Evolutionary conservation across 2,797 vertebrate genomes (phyloP).

Genomic region (Gadopsis marmoratus): DNA sequence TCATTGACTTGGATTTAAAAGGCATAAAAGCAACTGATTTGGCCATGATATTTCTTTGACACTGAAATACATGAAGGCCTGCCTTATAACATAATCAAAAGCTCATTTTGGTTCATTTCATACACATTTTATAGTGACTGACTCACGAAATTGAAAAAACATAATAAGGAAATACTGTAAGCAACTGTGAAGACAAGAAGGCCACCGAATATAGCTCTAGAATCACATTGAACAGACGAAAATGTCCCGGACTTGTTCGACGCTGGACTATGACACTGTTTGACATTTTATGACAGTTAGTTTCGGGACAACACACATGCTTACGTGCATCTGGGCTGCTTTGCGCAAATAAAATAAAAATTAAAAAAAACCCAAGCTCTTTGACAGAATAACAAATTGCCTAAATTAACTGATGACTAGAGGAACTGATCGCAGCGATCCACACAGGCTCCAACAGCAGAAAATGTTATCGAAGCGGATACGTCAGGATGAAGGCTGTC

Average conservation of each 20-base stretch:
- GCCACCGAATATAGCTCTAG: background rate
- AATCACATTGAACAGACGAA: background rate
- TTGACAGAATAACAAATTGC: constrained; percentile 48
- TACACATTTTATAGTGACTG: background rate
- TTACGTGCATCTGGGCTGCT: constrained; percentile 31
- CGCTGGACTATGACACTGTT: background rate
- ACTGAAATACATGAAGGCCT: background rate
- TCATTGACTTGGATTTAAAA: background rate
- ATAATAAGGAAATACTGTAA: too few species aligned
- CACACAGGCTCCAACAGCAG: constrained; percentile 13
- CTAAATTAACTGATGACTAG: constrained; percentile 59
- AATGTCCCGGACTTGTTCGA: background rate
- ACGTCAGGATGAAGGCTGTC: constrained; percentile 20
- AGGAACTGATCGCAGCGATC: constrained; percentile 13
- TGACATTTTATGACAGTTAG: constrained; percentile 41
- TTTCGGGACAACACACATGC: constrained; percentile 32
- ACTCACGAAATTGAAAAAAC: background rate
- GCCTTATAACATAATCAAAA: background rate
- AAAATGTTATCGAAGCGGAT: constrained; percentile 12
- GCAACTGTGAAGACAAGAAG: background rate
- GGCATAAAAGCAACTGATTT: background rate
- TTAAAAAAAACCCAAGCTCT: constrained; percentile 11
- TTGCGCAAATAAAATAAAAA: constrained; percentile 7
- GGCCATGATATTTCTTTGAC: background rate
- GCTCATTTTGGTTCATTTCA: background rate